Evolutionary conservation across 2,113 vertebrate genomes (phyloP), one percentile per base, ranked within the genome.

Genomic region (Puma concolor): DNA sequence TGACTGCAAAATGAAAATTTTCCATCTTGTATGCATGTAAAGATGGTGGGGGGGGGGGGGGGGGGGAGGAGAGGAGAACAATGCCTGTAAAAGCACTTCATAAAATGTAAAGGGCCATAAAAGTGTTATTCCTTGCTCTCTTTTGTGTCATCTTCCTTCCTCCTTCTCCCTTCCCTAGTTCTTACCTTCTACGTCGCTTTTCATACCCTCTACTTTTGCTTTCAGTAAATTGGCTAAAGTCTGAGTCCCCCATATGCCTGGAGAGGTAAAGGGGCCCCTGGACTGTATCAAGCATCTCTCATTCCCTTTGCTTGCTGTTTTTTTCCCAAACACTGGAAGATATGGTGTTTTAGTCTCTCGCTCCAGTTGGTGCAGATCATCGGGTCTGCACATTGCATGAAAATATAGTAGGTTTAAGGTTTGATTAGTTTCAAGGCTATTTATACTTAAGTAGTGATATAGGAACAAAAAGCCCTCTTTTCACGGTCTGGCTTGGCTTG

Each of bases 381-480:
- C 67, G n/a, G 21, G n/a, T 72, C 23, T 63, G 29, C 7, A 66
- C 15, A 57, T 6, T 57, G 2, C 4, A 36, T 4, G 57, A 52
- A 88, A 50, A 50, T 36, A 64, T 15, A 97, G 67, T n/a, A 80
- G n/a, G 36, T 38, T 92, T 31, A 80, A 69, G 15, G 4, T 63
- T 90, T 95, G 64, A 54, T 90, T 87, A 64, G 15, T 60, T 95
- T 96, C 50, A 57, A 92, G 67, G 54, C 9, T 72, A 86, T 57
- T 92, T 82, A 94, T 67, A 36, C 23, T 50, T 81, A 77, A 54
- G 16, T 33, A 54, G 12, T 33, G 88, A 16, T 60, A 41, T 2
- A 88, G 25, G 29, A 96, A 33, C 17, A 76, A 41, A 81, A 60
- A 48, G 23, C 8, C 41, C 25, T 64, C 63, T 36, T 21, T 80